Base-by-base conservation (phyloP, 2,888 invertebrate species). In the Serripes groenlandicus region DNA sequence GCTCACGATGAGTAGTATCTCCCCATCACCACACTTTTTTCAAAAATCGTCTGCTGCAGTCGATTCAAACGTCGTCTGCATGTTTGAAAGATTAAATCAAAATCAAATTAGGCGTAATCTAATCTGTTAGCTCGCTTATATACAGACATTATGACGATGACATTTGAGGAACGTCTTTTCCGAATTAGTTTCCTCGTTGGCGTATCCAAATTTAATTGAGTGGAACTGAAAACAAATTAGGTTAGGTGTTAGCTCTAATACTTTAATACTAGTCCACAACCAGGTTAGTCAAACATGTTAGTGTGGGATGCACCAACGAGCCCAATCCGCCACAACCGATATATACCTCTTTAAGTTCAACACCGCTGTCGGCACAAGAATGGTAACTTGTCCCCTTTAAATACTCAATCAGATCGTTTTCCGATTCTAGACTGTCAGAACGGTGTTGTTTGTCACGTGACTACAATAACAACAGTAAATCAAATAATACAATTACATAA, bases 391-490 rank as follows among this genome's bases (percentile, higher is more conserved):
- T 42, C 21, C 77, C 78, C 56, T 84, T 77, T 32, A 84, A 73
- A 72, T 84, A 75, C 49, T 81, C 60, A 35, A 84, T 84, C 9
- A 84, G 84, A 28, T 75, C 80, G 23, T 66, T 69, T 68, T 80
- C 84, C 5, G 80, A 77, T 9, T 66, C 66, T 66, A 66, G 28
- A 42, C 66, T 66, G 15, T 37, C 35, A 18, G 66, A 66, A 18
- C 42, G 23, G 21, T 66, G 37, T 18, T 32, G n/a, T 66, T 42
- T 66, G 21, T 66, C 66, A 18, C 34, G 15, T 9, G 9, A 3
- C 62, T 62, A 62, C 1, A 62, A 62, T n/a, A n/a, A n/a, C n/a
- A n/a, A n/a, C n/a, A n/a, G n/a, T n/a, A n/a, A n/a, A n/a, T n/a
- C n/a, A n/a, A n/a, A n/a, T n/a, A n/a, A n/a, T n/a, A n/a, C n/a